Percentiles rank a stretch among this genome's conserved stretches.
phyloP scores from a whole-genome alignment of 2,797 vertebrate species.

The Acanthis flammea region DNA sequence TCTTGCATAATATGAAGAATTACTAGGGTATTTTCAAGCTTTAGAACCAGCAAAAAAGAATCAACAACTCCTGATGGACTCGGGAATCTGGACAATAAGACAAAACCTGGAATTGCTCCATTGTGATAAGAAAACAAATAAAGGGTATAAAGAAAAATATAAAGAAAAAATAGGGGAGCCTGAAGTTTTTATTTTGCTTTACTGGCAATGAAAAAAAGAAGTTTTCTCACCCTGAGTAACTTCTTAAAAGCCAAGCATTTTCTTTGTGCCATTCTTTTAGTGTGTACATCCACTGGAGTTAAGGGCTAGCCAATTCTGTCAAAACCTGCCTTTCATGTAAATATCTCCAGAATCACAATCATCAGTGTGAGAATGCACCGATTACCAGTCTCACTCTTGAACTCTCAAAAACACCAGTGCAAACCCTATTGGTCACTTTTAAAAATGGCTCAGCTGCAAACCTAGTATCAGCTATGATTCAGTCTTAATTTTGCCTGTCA shows the following conservation, averaged over 20 bases:
- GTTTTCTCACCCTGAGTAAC: neutral
- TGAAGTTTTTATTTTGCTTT: neutral
- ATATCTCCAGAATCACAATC: neutral
- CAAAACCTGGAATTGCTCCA: neutral
- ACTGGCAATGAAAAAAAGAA: neutral
- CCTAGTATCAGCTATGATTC: slow-evolving; percentile 67
- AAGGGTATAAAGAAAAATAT: neutral
- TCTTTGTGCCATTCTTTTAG: neutral
- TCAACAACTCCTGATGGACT: neutral
- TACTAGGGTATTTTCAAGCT: neutral
- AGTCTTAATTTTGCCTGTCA: slow-evolving; percentile 75
- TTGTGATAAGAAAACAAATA: neutral
- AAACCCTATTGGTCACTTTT: slow-evolving; percentile 40
- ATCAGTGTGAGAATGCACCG: neutral
- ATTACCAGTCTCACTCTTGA: neutral
- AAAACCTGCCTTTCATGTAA: neutral
- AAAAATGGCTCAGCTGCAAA: slow-evolving; percentile 62
- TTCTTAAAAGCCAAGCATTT: neutral
- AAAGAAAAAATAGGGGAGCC: neutral
- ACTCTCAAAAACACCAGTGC: neutral
- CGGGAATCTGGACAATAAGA: neutral
- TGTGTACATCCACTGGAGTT: neutral
- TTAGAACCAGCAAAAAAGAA: neutral
- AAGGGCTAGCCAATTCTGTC: neutral
- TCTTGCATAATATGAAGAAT: neutral